Evolutionary conservation across 35 echinoderm and acorn worm species (phyloP).

Genomic region (Heliocidaris tuberculata): DNA sequence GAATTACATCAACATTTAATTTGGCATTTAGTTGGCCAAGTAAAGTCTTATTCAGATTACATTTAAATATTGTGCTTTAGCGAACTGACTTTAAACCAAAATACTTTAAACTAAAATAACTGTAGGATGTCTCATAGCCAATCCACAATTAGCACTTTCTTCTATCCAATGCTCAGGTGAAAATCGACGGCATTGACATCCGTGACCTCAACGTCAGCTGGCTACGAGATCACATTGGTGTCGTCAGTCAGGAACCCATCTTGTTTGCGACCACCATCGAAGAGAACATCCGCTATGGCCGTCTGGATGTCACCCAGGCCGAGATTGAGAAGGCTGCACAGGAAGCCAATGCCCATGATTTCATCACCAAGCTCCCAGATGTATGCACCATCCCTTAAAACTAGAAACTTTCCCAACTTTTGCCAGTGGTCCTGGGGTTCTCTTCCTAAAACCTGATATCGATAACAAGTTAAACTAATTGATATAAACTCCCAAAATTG

Average conservation of each 20-base stretch:
- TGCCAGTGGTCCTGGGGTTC: background rate
- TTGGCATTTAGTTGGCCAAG: no score
- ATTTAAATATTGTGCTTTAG: no score
- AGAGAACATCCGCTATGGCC: conserved; percentile 95
- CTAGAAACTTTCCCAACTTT: background rate
- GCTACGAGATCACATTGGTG: conserved; percentile 62
- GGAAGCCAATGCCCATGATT: conserved; percentile 93
- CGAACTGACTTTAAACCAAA: no score
- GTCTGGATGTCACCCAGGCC: conserved; percentile 76
- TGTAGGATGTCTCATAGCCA: no score
- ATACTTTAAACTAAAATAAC: no score
- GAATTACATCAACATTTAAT: no score
- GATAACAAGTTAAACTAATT: background rate
- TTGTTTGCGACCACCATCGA: conserved; percentile 82
- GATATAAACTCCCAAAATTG: no score
- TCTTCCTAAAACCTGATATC: background rate
- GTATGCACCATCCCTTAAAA: conserved; percentile 30
- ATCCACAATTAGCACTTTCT: background rate
- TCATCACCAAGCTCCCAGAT: conserved; percentile 86
- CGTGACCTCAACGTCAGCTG: conserved; percentile 74
- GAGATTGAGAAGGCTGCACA: conserved; percentile 68
- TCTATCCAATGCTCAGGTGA: conserved; percentile 41
- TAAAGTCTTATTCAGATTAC: no score
- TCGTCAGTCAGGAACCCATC: conserved; percentile 94
- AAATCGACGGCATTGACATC: conserved; percentile 67